Base-by-base conservation (phyloP, 2,888 invertebrate species). In the Acanthosepion lycidas region DNA sequence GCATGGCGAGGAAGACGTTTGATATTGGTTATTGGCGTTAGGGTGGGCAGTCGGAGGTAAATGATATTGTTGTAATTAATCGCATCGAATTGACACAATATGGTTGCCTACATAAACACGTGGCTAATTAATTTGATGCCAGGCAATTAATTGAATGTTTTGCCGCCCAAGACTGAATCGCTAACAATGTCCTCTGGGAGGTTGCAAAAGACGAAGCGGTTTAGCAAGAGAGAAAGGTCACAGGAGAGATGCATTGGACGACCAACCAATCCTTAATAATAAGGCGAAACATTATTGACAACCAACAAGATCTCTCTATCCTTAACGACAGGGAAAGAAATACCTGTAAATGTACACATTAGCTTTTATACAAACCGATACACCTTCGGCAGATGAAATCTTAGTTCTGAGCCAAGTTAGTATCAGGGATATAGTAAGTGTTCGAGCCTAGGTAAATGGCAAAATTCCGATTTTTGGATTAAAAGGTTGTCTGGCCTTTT, bases 111-210 rank as follows among this genome's bases (percentile, higher is more conserved):
- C 78, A 78, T 78, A n/a, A 33, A 78, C 78, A 78, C 78, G 78
- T 78, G 78, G 78, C 78, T 78, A 78, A 78, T 78, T 78, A 78
- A 78, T 78, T 78, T 33, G 78, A 78, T 78, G 78, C n/a, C n/a
- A 78, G 78, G 78, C 33, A 78, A 78, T 78, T 78, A 78, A 78
- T 33, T 78, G n/a, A 78, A 78, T 78, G 78, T 78, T 78, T 78
- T n/a, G 78, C 33, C 78, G 78, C n/a, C 78, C 4, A 15, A 33
- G 15, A 78, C 78, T 2, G 33, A 33, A 12, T 78, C 78, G 78
- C 78, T 78, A 78, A 78, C 33, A 78, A 78, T 78, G 78, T 78
- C 78, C 78, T 33, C 78, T 12, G 78, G n/a, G 78, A 78, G n/a
- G 78, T 33, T 20, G 8, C 28, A n/a, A 78, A 78, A 3, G 78